Conservation (phyloP, 2,888 invertebrate species). For the Drosophila bunnanda region DNA sequence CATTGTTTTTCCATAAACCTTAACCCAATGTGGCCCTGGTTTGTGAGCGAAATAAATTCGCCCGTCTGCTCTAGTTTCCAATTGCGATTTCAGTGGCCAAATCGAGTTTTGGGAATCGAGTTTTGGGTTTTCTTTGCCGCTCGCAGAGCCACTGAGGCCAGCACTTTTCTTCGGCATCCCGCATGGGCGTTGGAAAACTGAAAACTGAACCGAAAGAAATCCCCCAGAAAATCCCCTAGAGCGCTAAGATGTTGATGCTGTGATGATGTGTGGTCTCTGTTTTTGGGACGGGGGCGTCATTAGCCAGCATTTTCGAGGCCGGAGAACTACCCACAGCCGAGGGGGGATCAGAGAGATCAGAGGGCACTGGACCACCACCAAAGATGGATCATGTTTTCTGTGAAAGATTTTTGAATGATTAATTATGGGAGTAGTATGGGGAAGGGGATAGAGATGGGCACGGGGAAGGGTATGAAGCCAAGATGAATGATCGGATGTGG, state of each 20-base stretch:
- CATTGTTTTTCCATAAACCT: not conserved
- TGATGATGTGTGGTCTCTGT: slow-evolving; percentile 5
- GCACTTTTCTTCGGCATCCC: not conserved
- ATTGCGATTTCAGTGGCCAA: slow-evolving; percentile 3
- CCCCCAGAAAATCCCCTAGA: slow-evolving; percentile 1
- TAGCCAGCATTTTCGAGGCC: slow-evolving; percentile 1
- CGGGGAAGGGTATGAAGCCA: not conserved
- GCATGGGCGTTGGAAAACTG: slow-evolving; percentile 1
- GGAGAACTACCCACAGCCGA: slow-evolving; percentile 9
- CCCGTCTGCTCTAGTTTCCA: slow-evolving; percentile 20
- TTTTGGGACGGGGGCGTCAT: slow-evolving; percentile 11
- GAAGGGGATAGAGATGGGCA: not conserved
- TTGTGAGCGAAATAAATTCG: slow-evolving; percentile 2
- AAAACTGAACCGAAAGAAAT: not conserved
- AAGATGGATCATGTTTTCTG: slow-evolving; percentile 5
- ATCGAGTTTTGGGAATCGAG: slow-evolving; percentile 6
- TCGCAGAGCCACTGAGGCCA: not conserved
- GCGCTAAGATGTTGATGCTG: not conserved
- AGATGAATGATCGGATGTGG: slow-evolving; percentile 62
- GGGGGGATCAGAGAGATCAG: slow-evolving; percentile 10
- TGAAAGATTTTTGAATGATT: slow-evolving; percentile 28
- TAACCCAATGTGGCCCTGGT: not conserved
- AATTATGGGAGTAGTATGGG: slow-evolving; percentile 4
- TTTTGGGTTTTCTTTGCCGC: not conserved
- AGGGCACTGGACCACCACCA: slow-evolving; percentile 13